Evolutionary conservation across 2,888 invertebrate genomes (phyloP).

Genomic region (Drepana falcataria): DNA sequence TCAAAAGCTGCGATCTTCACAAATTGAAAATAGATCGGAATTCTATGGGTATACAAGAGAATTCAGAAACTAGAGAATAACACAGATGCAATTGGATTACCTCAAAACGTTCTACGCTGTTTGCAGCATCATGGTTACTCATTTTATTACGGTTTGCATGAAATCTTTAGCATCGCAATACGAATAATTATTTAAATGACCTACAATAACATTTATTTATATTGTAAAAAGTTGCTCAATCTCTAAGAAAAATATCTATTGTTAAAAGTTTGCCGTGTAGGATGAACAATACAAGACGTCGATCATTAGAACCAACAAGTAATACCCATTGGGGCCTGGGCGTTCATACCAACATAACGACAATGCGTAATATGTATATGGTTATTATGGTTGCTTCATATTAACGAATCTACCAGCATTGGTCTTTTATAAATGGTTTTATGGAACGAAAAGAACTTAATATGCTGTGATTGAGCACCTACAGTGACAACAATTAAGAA

Average conservation of each 20-base stretch:
- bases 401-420: too few relatives aligned
- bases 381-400: too few relatives aligned
- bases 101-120: neutral
- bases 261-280: constrained; percentile 27
- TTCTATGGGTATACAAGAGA: too few relatives aligned
- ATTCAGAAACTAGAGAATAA: too few relatives aligned
- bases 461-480: too few relatives aligned
- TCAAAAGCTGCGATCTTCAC: neutral
- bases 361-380: too few relatives aligned
- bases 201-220: constrained; percentile 14
- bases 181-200: constrained; percentile 12
- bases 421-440: too few relatives aligned
- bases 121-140: neutral
- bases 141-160: neutral
- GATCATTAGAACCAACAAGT: constrained; percentile 38
- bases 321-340: constrained; percentile 23
- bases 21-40: too few relatives aligned
- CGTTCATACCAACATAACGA: constrained; percentile 13
- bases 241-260: constrained; percentile 13
- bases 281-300: constrained; percentile 34
- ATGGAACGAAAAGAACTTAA: too few relatives aligned
- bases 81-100: too few relatives aligned
- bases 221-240: constrained; percentile 19
- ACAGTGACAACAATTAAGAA: too few relatives aligned
- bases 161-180: neutral